phyloP scores from a whole-genome alignment of 2,797 vertebrate species.

The Characodon lateralis region DNA sequence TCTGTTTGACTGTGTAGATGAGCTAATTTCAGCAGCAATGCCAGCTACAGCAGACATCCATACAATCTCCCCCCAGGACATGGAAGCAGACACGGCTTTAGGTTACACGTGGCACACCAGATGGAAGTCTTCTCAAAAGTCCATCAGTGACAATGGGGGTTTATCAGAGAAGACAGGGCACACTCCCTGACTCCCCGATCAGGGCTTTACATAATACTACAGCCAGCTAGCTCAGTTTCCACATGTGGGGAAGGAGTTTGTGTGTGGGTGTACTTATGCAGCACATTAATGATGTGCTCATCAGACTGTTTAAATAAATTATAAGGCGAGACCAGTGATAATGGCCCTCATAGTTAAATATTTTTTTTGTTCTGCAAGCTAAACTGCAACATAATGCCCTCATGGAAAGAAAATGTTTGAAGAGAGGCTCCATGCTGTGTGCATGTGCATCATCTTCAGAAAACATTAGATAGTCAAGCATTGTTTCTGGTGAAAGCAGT shows the following conservation, averaged over 20 bases:
- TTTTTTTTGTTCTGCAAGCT: constrained; percentile 35
- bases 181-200: constrained; percentile 56
- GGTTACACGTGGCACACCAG: constrained; percentile 74
- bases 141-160: constrained; percentile 68
- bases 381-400: constrained; percentile 23
- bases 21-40: constrained; percentile 74
- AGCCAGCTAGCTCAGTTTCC: constrained; percentile 47
- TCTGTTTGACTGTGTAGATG: constrained; percentile 79
- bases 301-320: constrained; percentile 69
- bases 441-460: constrained; percentile 57
- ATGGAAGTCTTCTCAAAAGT: constrained; percentile 78
- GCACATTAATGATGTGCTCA: constrained; percentile 56
- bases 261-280: constrained; percentile 49
- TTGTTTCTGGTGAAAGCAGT: constrained; percentile 63
- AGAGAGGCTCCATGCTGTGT: not conserved
- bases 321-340: constrained; percentile 59
- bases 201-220: constrained; percentile 56
- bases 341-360: constrained; percentile 55
- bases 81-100: constrained; percentile 65
- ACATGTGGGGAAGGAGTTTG: constrained; percentile 38
- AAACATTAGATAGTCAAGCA: constrained; percentile 56
- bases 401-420: constrained; percentile 27
- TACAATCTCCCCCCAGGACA: constrained; percentile 74
- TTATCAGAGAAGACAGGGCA: constrained; percentile 70
- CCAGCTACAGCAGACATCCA: constrained; percentile 75